Evolutionary conservation across 2,888 invertebrate genomes (phyloP).

Genomic region (Griposia aprilina): DNA sequence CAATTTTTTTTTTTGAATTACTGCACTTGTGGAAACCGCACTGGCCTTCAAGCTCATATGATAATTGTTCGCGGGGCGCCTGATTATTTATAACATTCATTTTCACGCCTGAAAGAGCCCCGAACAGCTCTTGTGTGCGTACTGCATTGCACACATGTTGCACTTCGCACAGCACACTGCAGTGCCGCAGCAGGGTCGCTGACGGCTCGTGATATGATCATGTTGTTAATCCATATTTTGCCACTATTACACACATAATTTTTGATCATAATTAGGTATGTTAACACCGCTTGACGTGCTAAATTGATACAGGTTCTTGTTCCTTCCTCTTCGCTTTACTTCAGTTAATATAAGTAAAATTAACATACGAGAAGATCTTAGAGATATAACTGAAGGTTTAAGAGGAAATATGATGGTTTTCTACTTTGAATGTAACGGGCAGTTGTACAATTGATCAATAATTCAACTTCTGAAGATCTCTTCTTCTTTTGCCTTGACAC

Average conservation of each 20-base stretch:
- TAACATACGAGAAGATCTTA: background rate
- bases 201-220: constrained; percentile 43
- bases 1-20: constrained; percentile 66
- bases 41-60: constrained; percentile 87
- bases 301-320: constrained; percentile 20
- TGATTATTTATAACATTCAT: constrained; percentile 90
- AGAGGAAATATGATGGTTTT: background rate
- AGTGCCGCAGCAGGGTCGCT: constrained; percentile 20
- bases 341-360: background rate
- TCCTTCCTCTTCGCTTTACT: constrained; percentile 18
- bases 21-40: constrained; percentile 81
- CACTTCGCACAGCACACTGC: constrained; percentile 54
- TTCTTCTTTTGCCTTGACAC: background rate
- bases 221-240: constrained; percentile 45
- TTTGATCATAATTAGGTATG: constrained; percentile 46
- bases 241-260: constrained; percentile 36
- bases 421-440: background rate
- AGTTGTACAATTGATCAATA: background rate
- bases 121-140: constrained; percentile 68
- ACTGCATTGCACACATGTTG: constrained; percentile 65
- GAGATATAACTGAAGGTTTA: background rate
- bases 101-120: constrained; percentile 89
- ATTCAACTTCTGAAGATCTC: background rate
- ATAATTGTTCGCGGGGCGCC: constrained; percentile 83
- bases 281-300: constrained; percentile 46